Percentiles rank a stretch among this genome's conserved stretches.
phyloP scores from a whole-genome alignment of 2,113 vertebrate genomes.

The Cacatua alba region DNA sequence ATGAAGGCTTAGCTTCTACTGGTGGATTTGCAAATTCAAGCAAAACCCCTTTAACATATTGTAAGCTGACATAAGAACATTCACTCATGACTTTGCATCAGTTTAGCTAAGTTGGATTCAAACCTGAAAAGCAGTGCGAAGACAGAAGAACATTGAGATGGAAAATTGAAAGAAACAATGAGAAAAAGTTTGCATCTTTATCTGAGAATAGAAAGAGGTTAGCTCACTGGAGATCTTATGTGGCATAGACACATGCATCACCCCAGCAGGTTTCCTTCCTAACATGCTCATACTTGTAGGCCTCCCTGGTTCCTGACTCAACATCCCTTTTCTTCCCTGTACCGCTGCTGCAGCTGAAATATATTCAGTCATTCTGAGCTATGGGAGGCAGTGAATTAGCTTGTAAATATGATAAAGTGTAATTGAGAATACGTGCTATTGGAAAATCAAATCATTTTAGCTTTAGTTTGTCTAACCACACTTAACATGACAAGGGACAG shows the following conservation, averaged over 20 bases:
- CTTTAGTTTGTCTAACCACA: constrained; percentile 55
- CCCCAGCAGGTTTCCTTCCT: not conserved
- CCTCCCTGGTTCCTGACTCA: not conserved
- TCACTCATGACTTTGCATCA: not conserved
- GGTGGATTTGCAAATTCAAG: not conserved
- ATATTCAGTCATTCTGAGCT: constrained; percentile 17
- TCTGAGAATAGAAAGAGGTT: not conserved
- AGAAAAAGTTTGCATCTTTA: not conserved
- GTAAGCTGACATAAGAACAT: not conserved
- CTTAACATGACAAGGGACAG: constrained; percentile 55
- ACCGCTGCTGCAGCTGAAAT: not conserved
- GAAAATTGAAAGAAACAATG: not conserved
- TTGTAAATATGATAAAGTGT: constrained; percentile 36
- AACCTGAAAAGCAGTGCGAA: not conserved
- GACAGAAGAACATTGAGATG: not conserved
- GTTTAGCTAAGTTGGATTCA: not conserved
- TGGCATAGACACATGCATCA: not conserved
- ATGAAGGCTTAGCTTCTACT: not conserved
- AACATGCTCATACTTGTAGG: not conserved
- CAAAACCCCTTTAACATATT: not conserved
- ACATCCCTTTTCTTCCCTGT: not conserved
- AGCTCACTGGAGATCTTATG: not conserved
- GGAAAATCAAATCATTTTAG: constrained; percentile 54
- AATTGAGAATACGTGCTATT: constrained; percentile 54
- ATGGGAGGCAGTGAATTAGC: constrained; percentile 10